Percentiles rank a stretch among this genome's conserved stretches.
phyloP scores from a whole-genome alignment of 2,888 invertebrate species.

The Oegoconia quadripuncta region DNA sequence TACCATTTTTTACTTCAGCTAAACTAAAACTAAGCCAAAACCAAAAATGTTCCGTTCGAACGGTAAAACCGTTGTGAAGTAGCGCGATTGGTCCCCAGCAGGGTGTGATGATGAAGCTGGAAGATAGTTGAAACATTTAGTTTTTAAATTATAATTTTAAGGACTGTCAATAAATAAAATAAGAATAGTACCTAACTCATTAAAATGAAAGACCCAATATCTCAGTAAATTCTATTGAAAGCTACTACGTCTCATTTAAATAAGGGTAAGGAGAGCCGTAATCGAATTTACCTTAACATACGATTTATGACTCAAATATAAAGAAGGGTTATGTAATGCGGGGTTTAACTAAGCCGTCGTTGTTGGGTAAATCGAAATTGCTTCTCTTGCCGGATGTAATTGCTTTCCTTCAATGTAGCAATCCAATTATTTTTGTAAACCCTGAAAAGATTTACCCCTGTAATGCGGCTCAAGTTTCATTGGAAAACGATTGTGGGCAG shows the following conservation, averaged over 20 bases:
- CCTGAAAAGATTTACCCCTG: conserved; percentile 61
- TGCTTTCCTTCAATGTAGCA: conserved; percentile 66
- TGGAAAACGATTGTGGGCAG: conserved; percentile 54
- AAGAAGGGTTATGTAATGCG: conserved; percentile 54
- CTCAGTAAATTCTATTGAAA: conserved; percentile 27
- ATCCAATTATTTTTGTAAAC: conserved; percentile 74
- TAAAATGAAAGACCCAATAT: conserved; percentile 15
- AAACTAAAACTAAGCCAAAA: too few species aligned
- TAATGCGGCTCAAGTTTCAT: conserved; percentile 45
- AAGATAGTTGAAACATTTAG: too few species aligned
- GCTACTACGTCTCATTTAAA: conserved; percentile 48
- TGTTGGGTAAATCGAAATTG: conserved; percentile 63
- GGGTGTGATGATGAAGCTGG: too few species aligned
- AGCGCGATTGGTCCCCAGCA: too few species aligned
- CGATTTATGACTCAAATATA: conserved; percentile 57
- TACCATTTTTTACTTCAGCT: too few species aligned
- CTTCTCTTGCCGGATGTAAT: conserved; percentile 64
- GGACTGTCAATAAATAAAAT: too few species aligned
- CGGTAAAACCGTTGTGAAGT: too few species aligned
- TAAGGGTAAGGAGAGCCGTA: conserved; percentile 44
- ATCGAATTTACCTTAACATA: conserved; percentile 47
- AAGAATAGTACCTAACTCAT: background rate
- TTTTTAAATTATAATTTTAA: too few species aligned
- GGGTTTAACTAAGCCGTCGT: conserved; percentile 59
- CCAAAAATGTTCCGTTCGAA: too few species aligned